These are phyloP conservation scores for Oncorhynchus masou DNA, from an alignment of 2,113 vertebrate genomes.

Conservation along the genomic window DNA sequence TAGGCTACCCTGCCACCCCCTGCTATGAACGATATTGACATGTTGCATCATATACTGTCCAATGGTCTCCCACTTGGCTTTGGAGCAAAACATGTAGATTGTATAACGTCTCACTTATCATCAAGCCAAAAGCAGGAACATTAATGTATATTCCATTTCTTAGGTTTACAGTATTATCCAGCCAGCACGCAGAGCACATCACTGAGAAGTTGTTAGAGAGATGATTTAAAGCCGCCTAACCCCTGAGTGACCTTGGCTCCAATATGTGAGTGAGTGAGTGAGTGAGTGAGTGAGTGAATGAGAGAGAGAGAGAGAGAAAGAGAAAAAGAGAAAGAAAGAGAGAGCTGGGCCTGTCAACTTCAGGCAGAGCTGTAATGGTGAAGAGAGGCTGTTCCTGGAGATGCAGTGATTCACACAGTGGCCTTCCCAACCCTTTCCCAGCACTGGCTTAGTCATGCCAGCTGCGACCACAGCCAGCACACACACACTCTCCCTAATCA, in stretches of 20 bases:
- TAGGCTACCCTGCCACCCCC: too few species aligned
- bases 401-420: slow-evolving; percentile 71
- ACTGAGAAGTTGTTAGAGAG: slow-evolving; percentile 28
- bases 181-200: slow-evolving; percentile 14
- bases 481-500: slow-evolving; percentile 14
- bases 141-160: slow-evolving; percentile 49
- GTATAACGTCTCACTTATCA: slow-evolving; percentile 40
- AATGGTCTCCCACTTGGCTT: slow-evolving; percentile 48
- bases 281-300: too few species aligned
- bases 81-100: slow-evolving; percentile 45
- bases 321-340: rapidly evolving
- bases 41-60: slow-evolving; percentile 47
- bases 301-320: rapidly evolving
- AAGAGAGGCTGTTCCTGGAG: slow-evolving; percentile 68
- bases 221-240: slow-evolving; percentile 41
- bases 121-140: slow-evolving; percentile 29
- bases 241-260: slow-evolving; percentile 30
- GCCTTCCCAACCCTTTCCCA: slow-evolving; percentile 75
- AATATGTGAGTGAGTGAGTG: too few species aligned
- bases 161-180: not conserved
- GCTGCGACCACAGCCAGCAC: slow-evolving; percentile 58
- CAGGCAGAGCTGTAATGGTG: slow-evolving; percentile 60
- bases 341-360: slow-evolving; percentile 40
- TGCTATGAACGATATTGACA: not conserved
- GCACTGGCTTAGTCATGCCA: slow-evolving; percentile 72